A percentile compares a stretch with the other conserved stretches of the same genome.
Conservation (phyloP, 2,113 vertebrate genomes). For the Hyperoodon ampullatus region DNA sequence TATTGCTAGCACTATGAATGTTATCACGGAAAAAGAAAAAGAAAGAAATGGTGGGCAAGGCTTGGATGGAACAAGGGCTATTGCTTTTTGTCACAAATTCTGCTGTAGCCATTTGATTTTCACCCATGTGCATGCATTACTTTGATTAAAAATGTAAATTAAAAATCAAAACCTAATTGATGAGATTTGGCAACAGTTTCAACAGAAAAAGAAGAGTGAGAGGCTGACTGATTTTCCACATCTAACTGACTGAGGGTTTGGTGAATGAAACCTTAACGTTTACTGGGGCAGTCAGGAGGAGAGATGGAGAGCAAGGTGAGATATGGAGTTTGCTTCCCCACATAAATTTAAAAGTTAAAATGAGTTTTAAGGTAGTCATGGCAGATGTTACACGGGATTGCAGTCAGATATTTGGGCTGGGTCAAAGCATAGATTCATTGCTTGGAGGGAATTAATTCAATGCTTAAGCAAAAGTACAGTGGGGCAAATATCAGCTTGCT, state of each 20-base stretch:
- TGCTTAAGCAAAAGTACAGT: not conserved
- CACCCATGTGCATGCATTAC: constrained; percentile 27
- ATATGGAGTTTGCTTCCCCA: constrained; percentile 14
- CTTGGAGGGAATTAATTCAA: not conserved
- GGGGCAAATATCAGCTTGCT: not conserved
- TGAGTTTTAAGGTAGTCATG: not conserved
- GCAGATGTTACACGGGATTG: not conserved
- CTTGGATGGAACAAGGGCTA: not conserved
- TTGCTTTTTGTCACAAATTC: not conserved
- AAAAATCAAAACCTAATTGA: constrained; percentile 46
- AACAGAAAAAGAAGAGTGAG: constrained; percentile 33
- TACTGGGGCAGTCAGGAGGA: not conserved
- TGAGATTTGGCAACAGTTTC: constrained; percentile 51
- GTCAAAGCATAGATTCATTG: not conserved
- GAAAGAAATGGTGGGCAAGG: not conserved
- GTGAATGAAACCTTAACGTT: not conserved
- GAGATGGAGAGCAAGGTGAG: constrained; percentile 42
- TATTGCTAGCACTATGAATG: not conserved
- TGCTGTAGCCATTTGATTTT: constrained; percentile 22
- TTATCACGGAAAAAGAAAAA: not conserved
- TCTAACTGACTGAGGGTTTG: constrained; percentile 46
- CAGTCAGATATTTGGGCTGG: not conserved
- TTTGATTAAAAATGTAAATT: constrained; percentile 71
- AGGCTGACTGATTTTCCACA: constrained; percentile 21
- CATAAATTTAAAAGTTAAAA: constrained; percentile 67